A percentile compares a stretch with the other conserved stretches of the same genome.
Conservation (phyloP, 30 jellyfish, hydroid and myxozoan genomes). For the Turritopsis rubra region DNA sequence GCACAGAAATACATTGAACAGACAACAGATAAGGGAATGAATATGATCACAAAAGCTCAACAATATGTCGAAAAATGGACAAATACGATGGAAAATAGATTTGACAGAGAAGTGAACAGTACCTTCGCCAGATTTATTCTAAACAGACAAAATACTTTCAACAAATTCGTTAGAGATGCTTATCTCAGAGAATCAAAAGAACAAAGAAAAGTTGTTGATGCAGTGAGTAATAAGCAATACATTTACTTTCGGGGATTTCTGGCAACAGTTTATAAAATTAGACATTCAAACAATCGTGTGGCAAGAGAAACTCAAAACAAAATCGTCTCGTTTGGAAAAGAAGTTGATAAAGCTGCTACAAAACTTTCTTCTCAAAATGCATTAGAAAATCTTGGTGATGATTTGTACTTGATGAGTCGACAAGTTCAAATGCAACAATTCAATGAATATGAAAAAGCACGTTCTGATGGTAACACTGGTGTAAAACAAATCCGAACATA, state of each 20-base stretch:
- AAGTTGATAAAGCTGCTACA: background rate
- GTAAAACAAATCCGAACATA: background rate
- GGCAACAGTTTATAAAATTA: background rate
- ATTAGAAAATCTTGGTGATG: slow-evolving; percentile 3
- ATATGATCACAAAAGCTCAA: background rate
- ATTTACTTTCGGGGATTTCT: background rate
- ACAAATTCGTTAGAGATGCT: background rate
- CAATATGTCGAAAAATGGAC: background rate
- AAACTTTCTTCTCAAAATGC: background rate
- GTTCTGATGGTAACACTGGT: slow-evolving; percentile 27
- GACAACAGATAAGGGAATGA: background rate
- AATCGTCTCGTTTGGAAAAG: background rate
- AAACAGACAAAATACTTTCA: background rate
- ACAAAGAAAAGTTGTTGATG: background rate
- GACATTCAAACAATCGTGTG: background rate
- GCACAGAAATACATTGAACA: background rate
- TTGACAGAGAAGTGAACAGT: background rate
- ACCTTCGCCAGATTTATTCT: background rate
- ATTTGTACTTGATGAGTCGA: slow-evolving; percentile 1
- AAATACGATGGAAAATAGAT: background rate
- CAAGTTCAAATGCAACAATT: slow-evolving; percentile 27
- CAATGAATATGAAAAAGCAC: slow-evolving; percentile 18
- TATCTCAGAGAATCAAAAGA: background rate
- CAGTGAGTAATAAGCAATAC: background rate
- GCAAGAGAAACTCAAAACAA: background rate